A percentile compares a stretch with the other conserved stretches of the same genome.
Evolutionary conservation across 1,140 invertebrate genomes (phyloP).

Genomic region (Berghia stephanieae): DNA sequence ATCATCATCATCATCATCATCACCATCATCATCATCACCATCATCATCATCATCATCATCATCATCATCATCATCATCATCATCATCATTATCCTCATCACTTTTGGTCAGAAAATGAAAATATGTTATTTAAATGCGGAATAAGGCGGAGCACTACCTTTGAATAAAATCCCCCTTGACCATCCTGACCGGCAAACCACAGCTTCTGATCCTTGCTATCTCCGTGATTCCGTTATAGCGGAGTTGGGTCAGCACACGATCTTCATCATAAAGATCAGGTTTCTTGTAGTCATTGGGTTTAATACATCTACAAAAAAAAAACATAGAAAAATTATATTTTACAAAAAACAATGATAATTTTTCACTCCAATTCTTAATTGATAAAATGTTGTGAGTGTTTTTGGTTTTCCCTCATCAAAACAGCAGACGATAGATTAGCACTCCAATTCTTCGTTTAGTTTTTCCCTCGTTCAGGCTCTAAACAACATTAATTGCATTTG

Average conservation of each 20-base stretch:
- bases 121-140: background rate
- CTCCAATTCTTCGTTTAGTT: no score
- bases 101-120: background rate
- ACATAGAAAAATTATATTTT: background rate
- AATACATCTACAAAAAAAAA: slow-evolving; percentile 70
- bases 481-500: no score
- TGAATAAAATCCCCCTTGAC: background rate
- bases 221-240: slow-evolving; percentile 64
- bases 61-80: slow-evolving; percentile 9
- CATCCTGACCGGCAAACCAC: background rate
- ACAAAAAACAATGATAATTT: no score
- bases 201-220: slow-evolving; percentile 52
- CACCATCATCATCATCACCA: background rate
- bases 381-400: no score
- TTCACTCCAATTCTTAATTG: no score
- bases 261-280: slow-evolving; percentile 74
- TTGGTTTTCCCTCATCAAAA: no score
- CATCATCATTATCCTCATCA: background rate
- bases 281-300: slow-evolving; percentile 80
- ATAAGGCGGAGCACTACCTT: background rate
- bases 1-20: slow-evolving; percentile 3
- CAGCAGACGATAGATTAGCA: no score
- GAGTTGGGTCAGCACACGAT: slow-evolving; percentile 81
- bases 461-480: no score
- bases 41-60: background rate